Conservation (phyloP, 2,888 invertebrate genomes). For the Zele albiditarsus region DNA sequence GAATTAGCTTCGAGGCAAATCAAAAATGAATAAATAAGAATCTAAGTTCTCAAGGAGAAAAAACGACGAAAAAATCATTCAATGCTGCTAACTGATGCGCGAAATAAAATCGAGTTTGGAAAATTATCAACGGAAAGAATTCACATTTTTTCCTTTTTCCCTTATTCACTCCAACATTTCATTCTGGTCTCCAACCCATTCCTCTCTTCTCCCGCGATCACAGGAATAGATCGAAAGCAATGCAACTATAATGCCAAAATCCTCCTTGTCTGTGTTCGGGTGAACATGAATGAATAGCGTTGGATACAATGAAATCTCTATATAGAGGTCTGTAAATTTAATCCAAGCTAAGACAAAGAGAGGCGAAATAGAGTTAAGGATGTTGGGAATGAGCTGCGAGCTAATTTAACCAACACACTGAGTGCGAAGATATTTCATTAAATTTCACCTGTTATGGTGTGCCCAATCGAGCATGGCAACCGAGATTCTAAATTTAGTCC, state of each 20-base stretch:
- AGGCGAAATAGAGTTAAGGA: background rate
- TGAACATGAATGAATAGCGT: slow-evolving; percentile 67
- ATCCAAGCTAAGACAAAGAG: background rate
- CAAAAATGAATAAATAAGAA: no score
- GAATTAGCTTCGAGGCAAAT: no score
- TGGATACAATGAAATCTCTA: background rate
- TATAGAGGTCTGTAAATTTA: background rate
- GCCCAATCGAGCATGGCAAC: slow-evolving; percentile 16
- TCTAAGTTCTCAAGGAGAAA: no score
- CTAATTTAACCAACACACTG: slow-evolving; percentile 63
- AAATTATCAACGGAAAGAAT: background rate
- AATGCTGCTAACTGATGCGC: background rate
- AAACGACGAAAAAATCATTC: background rate
- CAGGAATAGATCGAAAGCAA: slow-evolving; percentile 66
- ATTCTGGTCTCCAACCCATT: background rate
- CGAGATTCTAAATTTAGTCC: slow-evolving; percentile 59
- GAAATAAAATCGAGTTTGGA: background rate
- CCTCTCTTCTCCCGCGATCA: background rate
- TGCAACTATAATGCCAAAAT: slow-evolving; percentile 65
- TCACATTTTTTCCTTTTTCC: background rate
- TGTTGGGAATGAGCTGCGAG: slow-evolving; percentile 46
- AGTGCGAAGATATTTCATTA: slow-evolving; percentile 17
- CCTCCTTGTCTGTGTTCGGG: slow-evolving; percentile 45
- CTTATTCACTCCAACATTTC: slow-evolving; percentile 9
- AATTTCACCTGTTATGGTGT: background rate